A percentile compares a stretch with the other conserved stretches of the same genome.
These are phyloP conservation scores for Hiodon tergisus DNA, from an alignment of 2,113 vertebrate genomes.

Conservation along the genomic window DNA sequence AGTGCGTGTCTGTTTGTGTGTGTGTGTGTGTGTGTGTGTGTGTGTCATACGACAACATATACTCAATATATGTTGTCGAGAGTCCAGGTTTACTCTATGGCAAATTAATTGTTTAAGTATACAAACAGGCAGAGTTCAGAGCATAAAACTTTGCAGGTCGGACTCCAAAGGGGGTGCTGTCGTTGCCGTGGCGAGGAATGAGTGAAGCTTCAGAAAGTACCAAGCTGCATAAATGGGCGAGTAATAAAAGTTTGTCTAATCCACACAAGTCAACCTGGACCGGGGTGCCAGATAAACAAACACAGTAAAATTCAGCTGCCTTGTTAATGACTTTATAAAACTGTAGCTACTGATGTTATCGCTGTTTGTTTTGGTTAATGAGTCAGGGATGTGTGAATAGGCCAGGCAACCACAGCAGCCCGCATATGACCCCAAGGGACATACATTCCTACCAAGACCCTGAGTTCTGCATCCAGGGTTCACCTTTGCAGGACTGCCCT, in stretches of 20 bases:
- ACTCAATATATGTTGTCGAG: neutral
- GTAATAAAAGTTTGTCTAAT: neutral
- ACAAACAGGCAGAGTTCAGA: too few species aligned
- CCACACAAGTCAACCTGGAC: neutral
- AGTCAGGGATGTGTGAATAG: too few species aligned
- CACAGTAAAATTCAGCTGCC: neutral
- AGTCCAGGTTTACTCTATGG: neutral
- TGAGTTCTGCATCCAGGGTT: too few species aligned
- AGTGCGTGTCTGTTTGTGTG: neutral
- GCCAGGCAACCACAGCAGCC: too few species aligned
- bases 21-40: neutral
- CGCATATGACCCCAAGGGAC: too few species aligned
- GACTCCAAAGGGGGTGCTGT: too few species aligned
- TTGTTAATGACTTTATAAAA: neutral
- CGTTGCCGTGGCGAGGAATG: too few species aligned
- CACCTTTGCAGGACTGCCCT: too few species aligned
- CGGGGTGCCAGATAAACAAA: neutral
- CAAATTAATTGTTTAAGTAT: neutral
- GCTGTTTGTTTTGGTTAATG: neutral
- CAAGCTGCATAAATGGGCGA: too few species aligned
- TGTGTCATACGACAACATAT: neutral
- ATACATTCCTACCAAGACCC: too few species aligned
- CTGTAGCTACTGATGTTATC: neutral
- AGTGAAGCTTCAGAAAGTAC: neutral
- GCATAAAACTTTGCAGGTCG: too few species aligned